These are phyloP conservation scores for Achlya flavicornis DNA, from an alignment of 2,888 invertebrate genomes.

Conservation along the genomic window DNA sequence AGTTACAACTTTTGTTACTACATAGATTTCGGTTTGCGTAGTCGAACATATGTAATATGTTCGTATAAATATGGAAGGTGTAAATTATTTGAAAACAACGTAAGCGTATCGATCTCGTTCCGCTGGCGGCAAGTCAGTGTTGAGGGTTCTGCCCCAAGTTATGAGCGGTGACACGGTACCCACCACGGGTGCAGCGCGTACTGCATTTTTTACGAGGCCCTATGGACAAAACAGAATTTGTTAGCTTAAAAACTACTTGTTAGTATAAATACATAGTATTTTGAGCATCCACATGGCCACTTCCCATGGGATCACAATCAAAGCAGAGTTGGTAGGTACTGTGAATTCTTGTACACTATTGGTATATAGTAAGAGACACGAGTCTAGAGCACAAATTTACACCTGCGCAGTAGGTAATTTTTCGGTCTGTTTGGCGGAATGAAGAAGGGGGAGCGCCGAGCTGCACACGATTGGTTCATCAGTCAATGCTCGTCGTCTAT, in stretches of 20 bases:
- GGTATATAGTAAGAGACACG: too few species aligned
- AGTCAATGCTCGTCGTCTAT: too few species aligned
- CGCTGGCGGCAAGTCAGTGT: constrained; percentile 68
- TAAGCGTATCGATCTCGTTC: constrained; percentile 66
- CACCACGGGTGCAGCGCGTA: constrained; percentile 79
- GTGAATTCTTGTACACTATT: too few species aligned
- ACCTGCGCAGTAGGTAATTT: too few species aligned
- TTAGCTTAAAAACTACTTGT: neutral
- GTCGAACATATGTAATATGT: too few species aligned
- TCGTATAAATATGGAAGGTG: constrained; percentile 9
- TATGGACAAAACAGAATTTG: constrained; percentile 45
- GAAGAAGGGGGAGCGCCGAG: too few species aligned
- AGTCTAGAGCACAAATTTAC: too few species aligned
- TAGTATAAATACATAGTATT: neutral
- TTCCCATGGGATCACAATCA: too few species aligned
- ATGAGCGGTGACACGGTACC: constrained; percentile 79
- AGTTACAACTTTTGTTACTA: neutral
- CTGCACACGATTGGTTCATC: too few species aligned
- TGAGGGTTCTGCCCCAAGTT: constrained; percentile 77
- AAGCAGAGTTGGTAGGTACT: too few species aligned
- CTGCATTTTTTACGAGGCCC: constrained; percentile 69
- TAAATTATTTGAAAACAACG: constrained; percentile 59
- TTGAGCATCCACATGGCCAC: too few species aligned
- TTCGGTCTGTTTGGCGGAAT: too few species aligned
- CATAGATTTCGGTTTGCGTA: neutral